Evolutionary conservation across 2,888 invertebrate genomes (phyloP).

Genomic region (Ophion ellenae): DNA sequence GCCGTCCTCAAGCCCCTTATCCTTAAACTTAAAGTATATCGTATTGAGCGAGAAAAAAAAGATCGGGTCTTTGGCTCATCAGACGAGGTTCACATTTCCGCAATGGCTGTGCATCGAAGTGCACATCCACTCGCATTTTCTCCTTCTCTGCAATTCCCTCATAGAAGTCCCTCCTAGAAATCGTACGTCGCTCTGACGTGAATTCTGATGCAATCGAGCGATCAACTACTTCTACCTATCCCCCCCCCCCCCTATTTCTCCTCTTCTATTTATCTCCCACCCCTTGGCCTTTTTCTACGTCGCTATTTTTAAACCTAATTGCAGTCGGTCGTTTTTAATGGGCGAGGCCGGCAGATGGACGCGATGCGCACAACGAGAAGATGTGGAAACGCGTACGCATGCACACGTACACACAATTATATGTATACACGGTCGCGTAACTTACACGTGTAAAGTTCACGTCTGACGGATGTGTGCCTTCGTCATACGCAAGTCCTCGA

Average conservation of each 20-base stretch:
- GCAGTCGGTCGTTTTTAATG: slow-evolving; percentile 80
- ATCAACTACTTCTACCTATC: slow-evolving; percentile 64
- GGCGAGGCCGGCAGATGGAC: slow-evolving; percentile 76
- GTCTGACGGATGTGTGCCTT: slow-evolving; percentile 12
- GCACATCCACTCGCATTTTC: slow-evolving; percentile 13
- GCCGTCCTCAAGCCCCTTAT: no score
- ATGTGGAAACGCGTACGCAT: slow-evolving; percentile 25
- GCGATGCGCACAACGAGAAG: slow-evolving; percentile 52
- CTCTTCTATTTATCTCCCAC: slow-evolving; percentile 65
- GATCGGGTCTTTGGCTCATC: background rate
- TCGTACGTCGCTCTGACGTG: slow-evolving; percentile 68
- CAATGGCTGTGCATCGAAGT: slow-evolving; percentile 6
- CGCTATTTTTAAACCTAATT: slow-evolving; percentile 83
- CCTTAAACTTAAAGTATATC: background rate
- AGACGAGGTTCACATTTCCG: background rate
- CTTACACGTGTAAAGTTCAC: slow-evolving; percentile 7
- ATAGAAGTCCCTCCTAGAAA: background rate
- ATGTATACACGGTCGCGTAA: background rate
- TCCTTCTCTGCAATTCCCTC: slow-evolving; percentile 15
- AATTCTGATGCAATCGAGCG: slow-evolving; percentile 81
- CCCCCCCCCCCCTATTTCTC: slow-evolving; percentile 68
- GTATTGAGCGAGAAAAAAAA: background rate
- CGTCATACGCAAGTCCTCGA: slow-evolving; percentile 9
- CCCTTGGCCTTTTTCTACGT: slow-evolving; percentile 70
- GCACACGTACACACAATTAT: background rate